Evolutionary conservation across 1,140 invertebrate genomes (phyloP).

Genomic region (Zaprionus gabonicus): DNA sequence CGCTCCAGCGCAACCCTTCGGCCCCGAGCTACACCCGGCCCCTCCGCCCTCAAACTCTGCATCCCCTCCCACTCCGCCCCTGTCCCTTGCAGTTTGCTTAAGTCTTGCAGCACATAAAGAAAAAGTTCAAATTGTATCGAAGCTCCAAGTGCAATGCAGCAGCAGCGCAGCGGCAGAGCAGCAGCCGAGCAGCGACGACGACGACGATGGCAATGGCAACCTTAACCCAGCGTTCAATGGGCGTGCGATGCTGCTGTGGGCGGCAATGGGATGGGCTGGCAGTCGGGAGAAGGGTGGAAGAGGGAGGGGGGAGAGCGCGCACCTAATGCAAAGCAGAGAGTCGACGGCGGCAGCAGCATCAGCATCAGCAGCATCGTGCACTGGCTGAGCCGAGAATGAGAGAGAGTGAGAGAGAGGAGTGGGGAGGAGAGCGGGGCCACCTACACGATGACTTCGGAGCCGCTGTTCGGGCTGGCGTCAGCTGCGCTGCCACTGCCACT

Average conservation of each 20-base stretch:
- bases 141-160: slow-evolving; percentile 53
- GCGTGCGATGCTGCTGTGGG: slow-evolving; percentile 2
- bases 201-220: slow-evolving; percentile 42
- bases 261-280: not conserved
- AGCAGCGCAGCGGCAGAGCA: slow-evolving; percentile 12
- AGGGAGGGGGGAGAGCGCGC: slow-evolving; percentile 13
- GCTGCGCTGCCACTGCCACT: slow-evolving; percentile 19
- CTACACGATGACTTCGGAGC: slow-evolving; percentile 55
- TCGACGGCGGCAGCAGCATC: slow-evolving; percentile 31
- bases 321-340: slow-evolving; percentile 51
- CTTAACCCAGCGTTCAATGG: slow-evolving; percentile 50
- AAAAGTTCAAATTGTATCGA: slow-evolving; percentile 80
- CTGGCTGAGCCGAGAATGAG: slow-evolving; percentile 9
- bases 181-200: slow-evolving; percentile 34
- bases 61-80: not conserved
- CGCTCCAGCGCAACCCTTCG: slow-evolving; percentile 1
- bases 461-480: slow-evolving; percentile 28
- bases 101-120: slow-evolving; percentile 63
- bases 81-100: slow-evolving; percentile 17
- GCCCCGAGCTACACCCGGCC: not conserved
- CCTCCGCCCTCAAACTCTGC: not conserved
- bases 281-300: not conserved
- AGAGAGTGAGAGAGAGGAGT: not conserved
- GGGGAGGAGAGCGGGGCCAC: slow-evolving; percentile 32
- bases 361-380: slow-evolving; percentile 32